These are phyloP conservation scores for Mythimna vitellina DNA, from an alignment of 2,888 invertebrate species.

Conservation along the genomic window DNA sequence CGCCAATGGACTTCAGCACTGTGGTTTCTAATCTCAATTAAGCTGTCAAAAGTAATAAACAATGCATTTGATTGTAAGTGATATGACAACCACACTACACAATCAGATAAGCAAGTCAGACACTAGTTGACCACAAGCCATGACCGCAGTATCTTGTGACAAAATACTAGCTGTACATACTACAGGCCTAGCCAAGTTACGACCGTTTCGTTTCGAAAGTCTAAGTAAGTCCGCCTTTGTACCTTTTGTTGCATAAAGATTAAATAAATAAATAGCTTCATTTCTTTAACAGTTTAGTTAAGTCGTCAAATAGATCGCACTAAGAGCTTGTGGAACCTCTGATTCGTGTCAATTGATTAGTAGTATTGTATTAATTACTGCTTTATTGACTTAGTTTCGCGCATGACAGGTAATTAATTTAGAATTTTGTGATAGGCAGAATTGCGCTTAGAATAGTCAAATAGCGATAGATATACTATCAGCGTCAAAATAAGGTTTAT, in stretches of 20 bases:
- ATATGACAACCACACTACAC: slow-evolving; percentile 24
- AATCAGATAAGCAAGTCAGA: neutral
- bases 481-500: too few species aligned
- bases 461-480: neutral
- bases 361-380: slow-evolving; percentile 5
- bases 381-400: slow-evolving; percentile 1
- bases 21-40: slow-evolving; percentile 15
- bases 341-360: neutral
- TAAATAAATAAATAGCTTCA: too few species aligned
- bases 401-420: slow-evolving; percentile 2
- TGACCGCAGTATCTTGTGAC: slow-evolving; percentile 15
- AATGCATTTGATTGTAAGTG: slow-evolving; percentile 12
- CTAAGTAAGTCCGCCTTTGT: too few species aligned
- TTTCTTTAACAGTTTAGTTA: too few species aligned
- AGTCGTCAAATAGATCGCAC: too few species aligned
- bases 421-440: neutral
- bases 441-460: neutral
- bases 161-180: slow-evolving; percentile 23
- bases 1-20: neutral
- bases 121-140: slow-evolving; percentile 35
- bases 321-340: neutral
- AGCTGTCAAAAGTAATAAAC: slow-evolving; percentile 20
- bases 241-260: too few species aligned
- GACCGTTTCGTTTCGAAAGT: too few species aligned
- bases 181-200: neutral